Base-by-base conservation (phyloP, 64 coral and sea anemone species). In the Montipora foliosa region DNA sequence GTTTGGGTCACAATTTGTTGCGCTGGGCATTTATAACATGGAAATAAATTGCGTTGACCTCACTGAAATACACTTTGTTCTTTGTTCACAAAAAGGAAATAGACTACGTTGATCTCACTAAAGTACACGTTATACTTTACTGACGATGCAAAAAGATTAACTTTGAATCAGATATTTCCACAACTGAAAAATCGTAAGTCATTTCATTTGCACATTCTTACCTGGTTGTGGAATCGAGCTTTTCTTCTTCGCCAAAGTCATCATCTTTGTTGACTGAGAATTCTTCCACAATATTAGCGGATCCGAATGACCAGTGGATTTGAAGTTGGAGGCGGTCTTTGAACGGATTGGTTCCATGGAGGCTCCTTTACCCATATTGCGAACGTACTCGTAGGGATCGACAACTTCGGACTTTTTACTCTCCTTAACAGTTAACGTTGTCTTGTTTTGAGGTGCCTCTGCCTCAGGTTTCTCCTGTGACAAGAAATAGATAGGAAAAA, bases 301-400 rank as follows among this genome's bases (percentile, higher is more conserved):
- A 59, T 92, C 80, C 3, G 98, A 99, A 67, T 95, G 94, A 14
- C 77, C 69, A 6, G 76, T 76, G 4, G 80, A 75, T 58, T 87
- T 9, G 16, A 94, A 82, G n/a, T 81, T 70, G 3, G 95, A 93
- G 46, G 92, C 94, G 47, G 95, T 90, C 70, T 91, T 93, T 13
- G 95, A 87, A 5, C 84, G 84, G 57, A 99, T 99, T 11, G 98
- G 98, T 29, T 92, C 89, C 62, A 99, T 94, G 5, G 94, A 96
- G 0, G 92, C 92, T 9, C 98, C 98, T 12, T 74, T 74, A 11
- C 79, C 87, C 95, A 99, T 96, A 67, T 99, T 94, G 14, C 95
- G 95, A 3, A 99, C 91, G 69, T 99, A 99, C 52, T 96, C 87
- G 76, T 87, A 99, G 3, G 98, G 95, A 77, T 99, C 98, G 1